phyloP scores from a whole-genome alignment of 2,888 invertebrate genomes.

The Agrotis segetum region DNA sequence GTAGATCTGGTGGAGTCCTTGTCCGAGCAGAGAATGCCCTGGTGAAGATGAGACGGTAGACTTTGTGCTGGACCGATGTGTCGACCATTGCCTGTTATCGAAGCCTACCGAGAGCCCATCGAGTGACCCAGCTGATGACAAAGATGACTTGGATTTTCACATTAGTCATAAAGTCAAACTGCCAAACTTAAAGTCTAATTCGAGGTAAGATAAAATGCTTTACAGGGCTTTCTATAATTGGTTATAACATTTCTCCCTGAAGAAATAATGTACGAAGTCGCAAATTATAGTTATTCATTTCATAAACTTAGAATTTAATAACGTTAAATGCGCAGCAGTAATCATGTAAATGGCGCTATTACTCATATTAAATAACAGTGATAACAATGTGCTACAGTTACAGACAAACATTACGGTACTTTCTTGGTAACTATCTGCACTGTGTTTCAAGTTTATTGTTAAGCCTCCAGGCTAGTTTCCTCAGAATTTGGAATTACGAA shows the following conservation, averaged over 20 bases:
- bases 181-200: conserved; percentile 80
- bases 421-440: conserved; percentile 31
- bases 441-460: conserved; percentile 61
- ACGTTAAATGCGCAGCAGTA: conserved; percentile 44
- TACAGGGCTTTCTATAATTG: background rate
- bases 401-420: conserved; percentile 62
- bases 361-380: conserved; percentile 70
- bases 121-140: conserved; percentile 85
- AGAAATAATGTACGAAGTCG: background rate
- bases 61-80: conserved; percentile 93
- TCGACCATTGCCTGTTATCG: conserved; percentile 93
- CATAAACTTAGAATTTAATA: conserved; percentile 20
- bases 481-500: conserved; percentile 34
- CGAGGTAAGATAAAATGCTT: conserved; percentile 71
- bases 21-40: conserved; percentile 95
- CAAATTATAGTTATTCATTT: background rate
- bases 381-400: conserved; percentile 65
- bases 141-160: conserved; percentile 89
- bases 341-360: conserved; percentile 53
- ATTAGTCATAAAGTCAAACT: conserved; percentile 88
- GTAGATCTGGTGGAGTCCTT: conserved; percentile 96
- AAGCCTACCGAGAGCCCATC: conserved; percentile 83
- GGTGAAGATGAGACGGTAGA: conserved; percentile 94
- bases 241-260: background rate
- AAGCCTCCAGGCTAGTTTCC: conserved; percentile 68